Conservation (phyloP, 2,797 vertebrate species). For the Ceyx erithaca region DNA sequence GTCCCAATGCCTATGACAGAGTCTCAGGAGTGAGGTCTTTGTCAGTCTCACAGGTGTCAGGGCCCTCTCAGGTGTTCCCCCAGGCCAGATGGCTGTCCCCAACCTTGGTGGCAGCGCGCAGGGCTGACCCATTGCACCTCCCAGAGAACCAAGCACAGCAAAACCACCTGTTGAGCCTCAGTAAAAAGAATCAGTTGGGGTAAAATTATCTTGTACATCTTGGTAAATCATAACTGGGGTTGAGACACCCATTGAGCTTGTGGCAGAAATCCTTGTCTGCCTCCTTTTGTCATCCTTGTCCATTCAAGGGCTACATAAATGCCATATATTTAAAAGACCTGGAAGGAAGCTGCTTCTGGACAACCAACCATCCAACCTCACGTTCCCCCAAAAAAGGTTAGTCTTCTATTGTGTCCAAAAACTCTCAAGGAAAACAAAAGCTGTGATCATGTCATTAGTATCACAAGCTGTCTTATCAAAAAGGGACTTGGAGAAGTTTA, state of each 20-base stretch:
- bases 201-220: background rate
- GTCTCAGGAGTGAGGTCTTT: background rate
- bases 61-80: background rate
- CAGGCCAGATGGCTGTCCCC: background rate
- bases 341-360: background rate
- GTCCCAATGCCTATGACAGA: accelerated
- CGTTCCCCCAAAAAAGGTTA: background rate
- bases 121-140: background rate
- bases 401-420: background rate
- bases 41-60: background rate
- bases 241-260: background rate
- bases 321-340: background rate
- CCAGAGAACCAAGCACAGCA: accelerated
- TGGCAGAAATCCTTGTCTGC: background rate
- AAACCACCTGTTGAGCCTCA: background rate
- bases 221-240: background rate
- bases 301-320: background rate
- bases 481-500: background rate
- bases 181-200: background rate
- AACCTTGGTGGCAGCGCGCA: background rate
- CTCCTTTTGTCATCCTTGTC: background rate
- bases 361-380: too few relatives aligned
- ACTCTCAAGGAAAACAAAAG: background rate
- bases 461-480: background rate
- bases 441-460: background rate